Evolutionary conservation across 1,140 invertebrate species (phyloP).

Genomic region (Pseudomyrmex gracilis): DNA sequence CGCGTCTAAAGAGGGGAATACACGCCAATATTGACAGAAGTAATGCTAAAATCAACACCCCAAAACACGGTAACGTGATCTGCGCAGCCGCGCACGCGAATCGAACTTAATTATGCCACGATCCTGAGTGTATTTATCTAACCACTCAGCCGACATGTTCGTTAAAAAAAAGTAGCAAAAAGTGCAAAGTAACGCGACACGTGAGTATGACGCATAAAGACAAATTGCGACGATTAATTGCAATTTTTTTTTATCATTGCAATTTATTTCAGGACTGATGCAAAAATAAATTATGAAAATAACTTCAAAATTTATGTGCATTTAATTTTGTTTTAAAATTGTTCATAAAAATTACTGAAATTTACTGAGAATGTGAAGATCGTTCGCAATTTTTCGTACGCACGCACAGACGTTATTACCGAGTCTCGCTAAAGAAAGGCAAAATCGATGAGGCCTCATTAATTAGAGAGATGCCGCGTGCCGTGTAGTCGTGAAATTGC

Average conservation of each 20-base stretch:
- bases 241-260: background rate
- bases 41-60: slow-evolving; percentile 52
- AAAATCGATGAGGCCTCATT: slow-evolving; percentile 28
- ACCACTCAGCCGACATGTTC: background rate
- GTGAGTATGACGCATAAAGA: background rate
- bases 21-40: slow-evolving; percentile 54
- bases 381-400: too few relatives aligned
- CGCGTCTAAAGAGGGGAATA: slow-evolving; percentile 31
- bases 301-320: background rate
- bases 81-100: background rate
- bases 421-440: background rate
- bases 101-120: slow-evolving; percentile 37
- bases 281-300: background rate
- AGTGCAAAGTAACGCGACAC: background rate
- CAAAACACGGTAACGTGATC: slow-evolving; percentile 45
- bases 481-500: slow-evolving; percentile 37
- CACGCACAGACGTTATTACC: background rate
- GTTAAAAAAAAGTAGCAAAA: slow-evolving; percentile 12
- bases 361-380: background rate
- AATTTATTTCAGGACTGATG: background rate
- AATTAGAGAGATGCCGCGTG: slow-evolving; percentile 18
- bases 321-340: slow-evolving; percentile 12
- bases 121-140: slow-evolving; percentile 32
- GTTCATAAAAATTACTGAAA: too few relatives aligned
- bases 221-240: background rate